A percentile compares a stretch with the other conserved stretches of the same genome.
phyloP scores from a whole-genome alignment of 2,797 vertebrate species.

The Champsocephalus gunnari region DNA sequence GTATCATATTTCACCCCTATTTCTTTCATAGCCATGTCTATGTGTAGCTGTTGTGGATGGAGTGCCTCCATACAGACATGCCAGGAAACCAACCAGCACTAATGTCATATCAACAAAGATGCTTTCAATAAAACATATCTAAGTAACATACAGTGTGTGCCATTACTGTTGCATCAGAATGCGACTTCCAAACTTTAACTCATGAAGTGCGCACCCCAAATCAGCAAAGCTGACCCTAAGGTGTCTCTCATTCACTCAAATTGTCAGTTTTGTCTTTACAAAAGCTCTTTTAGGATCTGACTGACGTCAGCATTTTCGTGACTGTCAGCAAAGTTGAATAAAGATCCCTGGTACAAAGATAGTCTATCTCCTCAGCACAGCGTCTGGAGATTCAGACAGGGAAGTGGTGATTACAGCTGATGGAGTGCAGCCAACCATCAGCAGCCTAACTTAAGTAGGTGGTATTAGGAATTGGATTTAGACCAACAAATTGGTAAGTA shows the following conservation, averaged over 20 bases:
- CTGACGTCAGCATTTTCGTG: slow-evolving; percentile 13
- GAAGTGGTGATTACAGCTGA: slow-evolving; percentile 41
- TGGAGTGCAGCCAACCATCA: slow-evolving; percentile 33
- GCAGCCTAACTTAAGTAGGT: slow-evolving; percentile 7
- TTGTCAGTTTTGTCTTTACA: slow-evolving; percentile 13
- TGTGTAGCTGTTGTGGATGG: slow-evolving; percentile 15
- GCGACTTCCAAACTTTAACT: background rate
- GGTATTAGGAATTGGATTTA: slow-evolving; percentile 33
- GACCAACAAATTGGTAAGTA: slow-evolving; percentile 7
- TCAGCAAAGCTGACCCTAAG: background rate
- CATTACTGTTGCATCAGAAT: background rate
- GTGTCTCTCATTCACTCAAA: background rate
- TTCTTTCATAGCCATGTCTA: slow-evolving; percentile 17
- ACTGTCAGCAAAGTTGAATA: slow-evolving; percentile 35
- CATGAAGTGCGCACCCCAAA: background rate
- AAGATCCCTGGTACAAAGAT: slow-evolving; percentile 39
- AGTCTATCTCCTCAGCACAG: slow-evolving; percentile 23
- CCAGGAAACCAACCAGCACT: background rate
- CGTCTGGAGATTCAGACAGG: slow-evolving; percentile 28
- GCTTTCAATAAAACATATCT: slow-evolving; percentile 17
- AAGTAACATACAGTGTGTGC: background rate
- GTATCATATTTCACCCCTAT: slow-evolving; percentile 56
- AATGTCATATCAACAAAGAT: slow-evolving; percentile 33
- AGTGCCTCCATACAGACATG: background rate
- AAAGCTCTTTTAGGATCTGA: slow-evolving; percentile 24